Evolutionary conservation across 2,797 vertebrate species (phyloP).

Genomic region (Cynopterus sphinx): DNA sequence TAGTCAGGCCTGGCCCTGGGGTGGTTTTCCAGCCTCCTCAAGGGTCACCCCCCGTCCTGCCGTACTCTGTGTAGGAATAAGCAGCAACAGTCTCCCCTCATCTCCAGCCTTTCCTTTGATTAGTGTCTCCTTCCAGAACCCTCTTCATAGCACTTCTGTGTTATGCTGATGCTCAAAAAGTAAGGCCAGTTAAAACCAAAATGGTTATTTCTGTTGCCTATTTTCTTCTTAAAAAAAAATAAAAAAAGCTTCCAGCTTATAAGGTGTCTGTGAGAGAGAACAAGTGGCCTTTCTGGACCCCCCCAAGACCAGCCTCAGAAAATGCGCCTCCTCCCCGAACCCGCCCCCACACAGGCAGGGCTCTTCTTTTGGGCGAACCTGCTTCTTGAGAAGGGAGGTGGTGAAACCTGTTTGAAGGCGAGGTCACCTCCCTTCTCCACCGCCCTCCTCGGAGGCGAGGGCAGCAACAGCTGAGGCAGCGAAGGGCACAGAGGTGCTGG

Average conservation of each 20-base stretch:
- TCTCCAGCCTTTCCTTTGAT: not conserved
- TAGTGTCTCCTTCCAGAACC: slow-evolving; percentile 6
- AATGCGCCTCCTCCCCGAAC: slow-evolving; percentile 32
- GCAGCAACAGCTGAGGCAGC: not conserved
- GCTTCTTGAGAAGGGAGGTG: slow-evolving; percentile 63
- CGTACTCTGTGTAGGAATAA: not conserved
- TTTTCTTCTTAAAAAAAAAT: not conserved
- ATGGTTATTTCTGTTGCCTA: not conserved
- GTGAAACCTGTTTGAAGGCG: slow-evolving; percentile 78
- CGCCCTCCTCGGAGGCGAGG: slow-evolving; percentile 36
- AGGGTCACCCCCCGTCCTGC: not conserved
- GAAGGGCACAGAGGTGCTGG: not conserved
- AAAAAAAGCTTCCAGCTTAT: not conserved
- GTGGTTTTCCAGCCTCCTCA: not conserved
- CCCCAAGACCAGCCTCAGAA: not conserved
- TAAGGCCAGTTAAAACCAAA: slow-evolving; percentile 2
- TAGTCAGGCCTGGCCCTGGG: not conserved
- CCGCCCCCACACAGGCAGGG: slow-evolving; percentile 44
- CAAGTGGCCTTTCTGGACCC: not conserved
- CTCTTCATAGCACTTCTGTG: not conserved
- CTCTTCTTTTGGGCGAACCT: slow-evolving; percentile 65
- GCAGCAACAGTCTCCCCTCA: not conserved
- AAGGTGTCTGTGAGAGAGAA: not conserved
- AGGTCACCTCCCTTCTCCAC: slow-evolving; percentile 66
- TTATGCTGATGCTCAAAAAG: not conserved